Percentiles rank a stretch among this genome's conserved stretches.
phyloP scores from a whole-genome alignment of 2,888 invertebrate species.

The Drosophila longiperda region DNA sequence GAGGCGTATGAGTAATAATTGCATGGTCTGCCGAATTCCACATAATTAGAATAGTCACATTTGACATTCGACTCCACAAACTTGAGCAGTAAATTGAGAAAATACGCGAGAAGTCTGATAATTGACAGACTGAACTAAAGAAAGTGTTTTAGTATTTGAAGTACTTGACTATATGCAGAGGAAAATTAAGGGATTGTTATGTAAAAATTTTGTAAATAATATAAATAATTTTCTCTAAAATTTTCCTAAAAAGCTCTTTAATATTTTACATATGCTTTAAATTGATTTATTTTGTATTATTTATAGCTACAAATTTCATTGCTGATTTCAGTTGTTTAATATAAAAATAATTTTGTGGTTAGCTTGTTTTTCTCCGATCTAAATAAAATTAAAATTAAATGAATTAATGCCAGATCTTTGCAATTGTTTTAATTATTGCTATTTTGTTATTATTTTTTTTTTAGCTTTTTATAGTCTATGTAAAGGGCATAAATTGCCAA shows the following conservation, averaged over 20 bases:
- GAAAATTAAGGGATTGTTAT: neutral
- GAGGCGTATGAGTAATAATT: slow-evolving; percentile 65
- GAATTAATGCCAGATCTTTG: no score
- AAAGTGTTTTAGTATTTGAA: neutral
- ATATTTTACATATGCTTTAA: neutral
- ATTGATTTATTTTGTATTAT: neutral
- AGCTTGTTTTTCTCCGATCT: no score
- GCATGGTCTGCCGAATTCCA: slow-evolving; percentile 37
- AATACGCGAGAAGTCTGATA: neutral
- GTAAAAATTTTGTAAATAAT: no score
- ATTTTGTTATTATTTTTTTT: no score
- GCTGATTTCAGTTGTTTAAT: no score
- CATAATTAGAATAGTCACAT: slow-evolving; percentile 58
- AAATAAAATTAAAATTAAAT: no score
- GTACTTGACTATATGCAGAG: neutral
- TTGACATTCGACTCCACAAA: slow-evolving; percentile 31
- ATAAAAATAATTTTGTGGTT: no score
- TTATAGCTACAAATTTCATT: neutral
- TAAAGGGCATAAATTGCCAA: neutral
- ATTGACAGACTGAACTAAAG: neutral
- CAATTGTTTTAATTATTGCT: no score
- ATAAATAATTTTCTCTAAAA: neutral
- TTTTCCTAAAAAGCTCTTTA: neutral
- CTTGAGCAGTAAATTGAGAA: neutral
- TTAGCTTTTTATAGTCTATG: neutral